Evolutionary conservation across 2,888 invertebrate genomes (phyloP), one percentile per base, ranked within the genome.

Genomic region (Pandemis corylana): DNA sequence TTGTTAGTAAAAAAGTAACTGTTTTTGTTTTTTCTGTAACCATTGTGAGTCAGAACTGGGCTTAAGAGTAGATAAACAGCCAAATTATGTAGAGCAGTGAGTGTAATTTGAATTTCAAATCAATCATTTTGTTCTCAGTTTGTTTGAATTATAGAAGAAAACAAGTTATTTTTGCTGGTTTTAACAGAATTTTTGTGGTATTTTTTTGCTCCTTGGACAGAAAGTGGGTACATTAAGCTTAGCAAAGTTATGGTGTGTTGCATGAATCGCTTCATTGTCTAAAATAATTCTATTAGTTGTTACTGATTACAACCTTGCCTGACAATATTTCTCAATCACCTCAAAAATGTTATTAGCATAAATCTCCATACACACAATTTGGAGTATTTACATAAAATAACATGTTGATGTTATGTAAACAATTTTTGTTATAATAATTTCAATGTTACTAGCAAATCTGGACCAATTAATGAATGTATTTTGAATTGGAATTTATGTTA

Each of bases 61-160:
- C 68, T 64, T 41, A n/a, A 15, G 49, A 69, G 12, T n/a, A 69
- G 56, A 61, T 69, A 68, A 68, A 42, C 64, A 64, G 56, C 36
- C 59, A 64, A 46, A 68, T 46, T 63, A 46, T 41, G 42, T 53
- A 51, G 42, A 65, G 49, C 59, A 73, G n/a, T 59, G 51, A 69
- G 42, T 65, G 20, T 5, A 59, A 59, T 64, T 15, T 41, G 2
- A 36, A 65, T 12, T 46, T 42, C 13, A 64, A 51, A 69, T 61
- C 59, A 41, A n/a, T 51, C 42, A 10, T 64, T 28, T 28, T 59
- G 20, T 10, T 20, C 56, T 56, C 10, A 5, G n/a, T 51, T 10
- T 53, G n/a, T 51, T 10, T 53, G n/a, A 59, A 59, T 3, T 59
- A 12, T 59, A 59, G 28, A 5, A 28, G 3, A 20, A 66, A 42